A percentile compares a stretch with the other conserved stretches of the same genome.
phyloP scores from a whole-genome alignment of 2,113 vertebrate species.

The Tringa solitaria region DNA sequence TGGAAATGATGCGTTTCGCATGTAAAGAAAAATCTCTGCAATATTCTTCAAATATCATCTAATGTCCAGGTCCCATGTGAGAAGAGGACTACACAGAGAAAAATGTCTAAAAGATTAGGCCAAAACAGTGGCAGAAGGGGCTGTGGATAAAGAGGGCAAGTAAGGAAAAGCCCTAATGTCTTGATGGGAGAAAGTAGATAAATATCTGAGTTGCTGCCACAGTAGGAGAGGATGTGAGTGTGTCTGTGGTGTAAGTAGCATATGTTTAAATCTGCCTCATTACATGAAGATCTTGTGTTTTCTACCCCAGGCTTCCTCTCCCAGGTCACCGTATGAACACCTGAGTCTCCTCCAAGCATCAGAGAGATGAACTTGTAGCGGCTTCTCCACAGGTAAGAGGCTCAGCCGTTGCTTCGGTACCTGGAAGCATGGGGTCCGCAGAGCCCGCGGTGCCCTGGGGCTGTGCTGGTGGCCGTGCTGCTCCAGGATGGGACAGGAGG shows the following conservation, averaged over 20 bases:
- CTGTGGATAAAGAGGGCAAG: background rate
- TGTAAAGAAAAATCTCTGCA: background rate
- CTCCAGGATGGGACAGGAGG: fast-evolving
- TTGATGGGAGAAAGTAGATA: background rate
- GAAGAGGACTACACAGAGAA: background rate
- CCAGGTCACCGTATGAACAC: background rate
- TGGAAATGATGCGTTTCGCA: background rate
- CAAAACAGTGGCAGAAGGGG: background rate
- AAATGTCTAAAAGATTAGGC: background rate
- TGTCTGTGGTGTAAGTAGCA: fast-evolving
- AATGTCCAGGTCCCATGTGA: background rate
- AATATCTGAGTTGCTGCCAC: background rate
- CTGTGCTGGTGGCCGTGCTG: fast-evolving
- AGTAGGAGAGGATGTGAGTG: background rate
- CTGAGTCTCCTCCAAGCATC: background rate
- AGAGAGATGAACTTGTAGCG: background rate
- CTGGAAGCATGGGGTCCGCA: fast-evolving
- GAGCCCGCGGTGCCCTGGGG: fast-evolving
- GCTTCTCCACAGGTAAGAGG: conserved; percentile 35
- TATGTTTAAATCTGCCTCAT: background rate
- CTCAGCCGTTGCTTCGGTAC: fast-evolving
- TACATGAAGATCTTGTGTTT: background rate
- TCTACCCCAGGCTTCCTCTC: background rate
- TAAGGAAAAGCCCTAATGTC: background rate
- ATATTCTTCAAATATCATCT: background rate